Evolutionary conservation across 2,797 vertebrate genomes (phyloP), one percentile per base, ranked within the genome.

Genomic region (Parauchenoglanis ngamensis): DNA sequence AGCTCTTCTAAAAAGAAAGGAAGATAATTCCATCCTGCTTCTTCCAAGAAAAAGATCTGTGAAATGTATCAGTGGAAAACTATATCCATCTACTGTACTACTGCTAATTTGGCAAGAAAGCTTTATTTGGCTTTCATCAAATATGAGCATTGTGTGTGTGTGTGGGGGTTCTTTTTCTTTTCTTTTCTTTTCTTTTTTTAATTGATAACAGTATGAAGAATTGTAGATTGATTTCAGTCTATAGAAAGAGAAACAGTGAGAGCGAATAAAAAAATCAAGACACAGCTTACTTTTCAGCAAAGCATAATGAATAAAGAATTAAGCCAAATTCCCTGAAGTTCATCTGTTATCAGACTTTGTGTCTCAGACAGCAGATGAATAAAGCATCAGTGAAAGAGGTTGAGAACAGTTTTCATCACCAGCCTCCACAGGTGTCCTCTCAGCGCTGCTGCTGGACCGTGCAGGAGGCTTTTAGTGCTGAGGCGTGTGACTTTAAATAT

Each of bases 391-490:
- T 86, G 72, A 19, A 85, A 44, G 35, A 86, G 75, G 85, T 21
- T 85, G 31, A n/a, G 4, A n/a, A 31, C 19, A 87, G 59, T 28
- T 52, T 67, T 35, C 46, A 52, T 86, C 40, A 17, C 28, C 72
- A 78, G 78, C 68, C 76, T 85, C 57, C 13, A 83, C 83, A 85
- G 84, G 78, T 86, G 84, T 54, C 61, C 19, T 63, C 12, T 59
- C 68, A 75, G 78, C 83, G 46, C 31, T 65, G 59, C 11, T 28
- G 63, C 81, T 8, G 4, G 79, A 49, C n/a, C n/a, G 76, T 4
- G 17, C 73, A 76, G 75, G 23, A 89, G 89, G 90, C 84, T 91
- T 90, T 90, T 85, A 90, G 80, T 81, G 87, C 52, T 87, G 76
- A 91, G 75, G 86, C 67, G 40, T 25, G 31, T 88, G 81, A 88